A percentile compares a stretch with the other conserved stretches of the same genome.
Conservation (phyloP, 2,888 invertebrate species). For the Morpho achilles region DNA sequence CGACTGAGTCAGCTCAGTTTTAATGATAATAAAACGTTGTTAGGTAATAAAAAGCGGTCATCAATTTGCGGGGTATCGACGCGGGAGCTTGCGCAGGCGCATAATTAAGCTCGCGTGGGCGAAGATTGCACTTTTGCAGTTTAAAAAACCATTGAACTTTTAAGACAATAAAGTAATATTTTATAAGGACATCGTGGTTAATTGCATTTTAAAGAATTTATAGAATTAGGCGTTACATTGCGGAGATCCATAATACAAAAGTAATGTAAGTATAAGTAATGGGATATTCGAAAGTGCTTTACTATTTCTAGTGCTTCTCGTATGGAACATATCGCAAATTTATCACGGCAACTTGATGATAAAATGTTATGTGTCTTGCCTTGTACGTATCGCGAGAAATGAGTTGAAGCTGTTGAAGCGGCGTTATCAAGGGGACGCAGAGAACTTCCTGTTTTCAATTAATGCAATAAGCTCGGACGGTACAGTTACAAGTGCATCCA, state of each 20-base stretch:
- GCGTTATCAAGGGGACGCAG: constrained; percentile 21
- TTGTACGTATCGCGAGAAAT: constrained; percentile 16
- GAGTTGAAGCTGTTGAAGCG: constrained; percentile 23
- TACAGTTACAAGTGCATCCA: constrained; percentile 21
- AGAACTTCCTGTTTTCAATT: constrained; percentile 55
- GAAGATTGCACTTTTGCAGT: constrained; percentile 45
- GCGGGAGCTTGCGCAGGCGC: constrained; percentile 39
- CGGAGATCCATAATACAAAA: no score
- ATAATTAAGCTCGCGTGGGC: constrained; percentile 43
- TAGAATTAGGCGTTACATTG: no score
- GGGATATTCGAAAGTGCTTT: no score
- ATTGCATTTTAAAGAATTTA: neutral
- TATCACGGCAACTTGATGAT: neutral
- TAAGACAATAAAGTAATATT: constrained; percentile 21
- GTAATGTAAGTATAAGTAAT: no score
- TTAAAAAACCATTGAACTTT: constrained; percentile 30
- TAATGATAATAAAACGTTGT: constrained; percentile 29
- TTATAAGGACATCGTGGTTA: neutral
- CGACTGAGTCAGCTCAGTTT: constrained; percentile 15
- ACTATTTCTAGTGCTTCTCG: neutral
- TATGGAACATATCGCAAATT: constrained; percentile 1
- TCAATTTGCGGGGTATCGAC: constrained; percentile 40
- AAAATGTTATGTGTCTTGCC: constrained; percentile 5
- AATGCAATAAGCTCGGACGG: constrained; percentile 44
- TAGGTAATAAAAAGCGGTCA: constrained; percentile 40